Conservation (phyloP, 1,140 invertebrate species). For the Glomeris maerens region DNA sequence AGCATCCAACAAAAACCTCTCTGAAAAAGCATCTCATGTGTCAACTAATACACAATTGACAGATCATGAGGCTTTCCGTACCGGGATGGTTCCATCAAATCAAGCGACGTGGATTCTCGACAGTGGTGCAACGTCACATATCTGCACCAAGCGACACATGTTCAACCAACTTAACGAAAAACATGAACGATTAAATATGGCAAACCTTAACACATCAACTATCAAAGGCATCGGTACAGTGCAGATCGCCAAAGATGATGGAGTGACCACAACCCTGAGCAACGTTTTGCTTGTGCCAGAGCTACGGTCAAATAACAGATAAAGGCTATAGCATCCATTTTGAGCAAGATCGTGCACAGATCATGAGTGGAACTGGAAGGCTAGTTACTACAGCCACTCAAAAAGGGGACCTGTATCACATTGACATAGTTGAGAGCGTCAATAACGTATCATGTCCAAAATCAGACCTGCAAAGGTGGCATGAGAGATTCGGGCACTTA, state of each 20-base stretch:
- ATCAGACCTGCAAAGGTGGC: conserved; percentile 1
- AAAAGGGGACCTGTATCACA: background rate
- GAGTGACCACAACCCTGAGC: background rate
- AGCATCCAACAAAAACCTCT: background rate
- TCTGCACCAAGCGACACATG: background rate
- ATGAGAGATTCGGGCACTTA: conserved; percentile 7
- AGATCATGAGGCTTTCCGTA: background rate
- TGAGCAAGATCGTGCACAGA: background rate
- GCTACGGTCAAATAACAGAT: conserved; percentile 4
- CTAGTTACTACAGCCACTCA: background rate
- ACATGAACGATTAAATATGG: background rate
- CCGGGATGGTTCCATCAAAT: too few species aligned
- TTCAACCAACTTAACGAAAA: background rate
- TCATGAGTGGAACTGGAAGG: background rate
- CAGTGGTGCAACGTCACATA: conserved; percentile 4
- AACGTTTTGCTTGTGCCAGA: background rate
- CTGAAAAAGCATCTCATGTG: background rate
- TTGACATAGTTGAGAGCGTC: background rate
- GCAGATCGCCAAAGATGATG: background rate
- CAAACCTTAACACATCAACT: background rate
- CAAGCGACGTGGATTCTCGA: conserved; percentile 1
- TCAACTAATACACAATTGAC: background rate
- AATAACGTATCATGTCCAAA: background rate
- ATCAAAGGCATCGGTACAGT: background rate
- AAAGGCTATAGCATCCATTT: background rate